Conservation (phyloP, 2,113 vertebrate species). For the Mormyrus iriodes region DNA sequence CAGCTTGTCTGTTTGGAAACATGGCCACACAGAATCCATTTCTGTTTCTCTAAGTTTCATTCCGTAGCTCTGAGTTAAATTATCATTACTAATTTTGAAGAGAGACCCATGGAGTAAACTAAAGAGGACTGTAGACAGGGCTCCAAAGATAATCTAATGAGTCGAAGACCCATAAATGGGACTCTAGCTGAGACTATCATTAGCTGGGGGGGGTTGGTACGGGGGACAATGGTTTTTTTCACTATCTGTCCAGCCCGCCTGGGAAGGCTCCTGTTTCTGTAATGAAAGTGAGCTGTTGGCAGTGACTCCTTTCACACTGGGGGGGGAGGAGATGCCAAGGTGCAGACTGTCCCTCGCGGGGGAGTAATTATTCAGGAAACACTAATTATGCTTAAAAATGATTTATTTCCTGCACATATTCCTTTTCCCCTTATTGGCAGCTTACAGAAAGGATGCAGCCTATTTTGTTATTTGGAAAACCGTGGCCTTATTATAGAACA, state of each 20-base stretch:
- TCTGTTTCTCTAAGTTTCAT: neutral
- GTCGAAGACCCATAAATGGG: neutral
- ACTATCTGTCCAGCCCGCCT: neutral
- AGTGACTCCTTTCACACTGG: neutral
- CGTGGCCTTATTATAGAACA: neutral
- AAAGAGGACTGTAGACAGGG: neutral
- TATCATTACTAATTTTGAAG: neutral
- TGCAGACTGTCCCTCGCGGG: slow-evolving; percentile 1
- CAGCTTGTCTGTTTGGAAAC: neutral
- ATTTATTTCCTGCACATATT: neutral
- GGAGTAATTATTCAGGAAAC: slow-evolving; percentile 18
- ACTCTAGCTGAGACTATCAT: neutral
- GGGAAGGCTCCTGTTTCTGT: neutral
- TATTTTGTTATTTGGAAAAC: neutral
- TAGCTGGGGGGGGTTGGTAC: neutral
- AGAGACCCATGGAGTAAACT: neutral
- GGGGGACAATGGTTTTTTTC: neutral
- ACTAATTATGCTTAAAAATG: slow-evolving; percentile 14
- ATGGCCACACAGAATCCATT: neutral
- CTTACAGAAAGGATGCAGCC: neutral
- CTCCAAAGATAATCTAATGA: neutral
- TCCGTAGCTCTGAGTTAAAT: neutral
- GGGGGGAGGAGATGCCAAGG: neutral
- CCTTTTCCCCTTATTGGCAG: neutral
- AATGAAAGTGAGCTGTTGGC: slow-evolving; percentile 13